A percentile compares a stretch with the other conserved stretches of the same genome.
Evolutionary conservation across 2,113 vertebrate species (phyloP).

Genomic region (Archocentrus centrarchus): DNA sequence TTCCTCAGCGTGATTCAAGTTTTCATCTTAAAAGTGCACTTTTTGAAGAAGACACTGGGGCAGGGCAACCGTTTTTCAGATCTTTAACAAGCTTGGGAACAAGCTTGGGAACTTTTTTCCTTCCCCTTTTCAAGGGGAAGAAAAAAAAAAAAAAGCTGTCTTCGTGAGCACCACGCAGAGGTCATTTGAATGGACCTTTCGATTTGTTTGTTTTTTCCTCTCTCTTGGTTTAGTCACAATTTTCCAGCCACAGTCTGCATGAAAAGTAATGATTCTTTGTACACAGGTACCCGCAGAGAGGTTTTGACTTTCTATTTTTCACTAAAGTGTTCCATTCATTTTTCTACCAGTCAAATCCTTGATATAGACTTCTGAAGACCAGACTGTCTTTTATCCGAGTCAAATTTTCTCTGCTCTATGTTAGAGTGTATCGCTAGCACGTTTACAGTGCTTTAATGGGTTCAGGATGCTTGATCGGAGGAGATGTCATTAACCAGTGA

Average conservation of each 20-base stretch:
- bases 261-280: conserved; percentile 43
- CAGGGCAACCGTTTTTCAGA: conserved; percentile 2
- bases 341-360: conserved; percentile 63
- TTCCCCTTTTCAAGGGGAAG: too few relatives aligned
- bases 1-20: conserved; percentile 52
- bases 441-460: conserved; percentile 86
- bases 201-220: conserved; percentile 16
- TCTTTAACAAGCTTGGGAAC: conserved; percentile 39
- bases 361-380: conserved; percentile 68
- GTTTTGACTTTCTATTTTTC: conserved; percentile 53
- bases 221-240: not conserved
- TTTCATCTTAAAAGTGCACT: conserved; percentile 78
- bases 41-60: conserved; percentile 54
- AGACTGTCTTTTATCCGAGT: conserved; percentile 80
- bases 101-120: too few relatives aligned
- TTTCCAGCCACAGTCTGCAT: conserved; percentile 57
- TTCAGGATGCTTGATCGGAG: conserved; percentile 23
- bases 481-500: conserved; percentile 45
- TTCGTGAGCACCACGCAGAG: conserved; percentile 35
- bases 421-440: conserved; percentile 96
- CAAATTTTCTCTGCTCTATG: conserved; percentile 91
- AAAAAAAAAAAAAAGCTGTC: conserved; percentile 27
- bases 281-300: conserved; percentile 49
- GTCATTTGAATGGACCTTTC: conserved; percentile 28
- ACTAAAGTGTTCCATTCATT: conserved; percentile 62